Evolutionary conservation across 1,140 invertebrate species (phyloP).

Genomic region (Dufourea novaeangliae): DNA sequence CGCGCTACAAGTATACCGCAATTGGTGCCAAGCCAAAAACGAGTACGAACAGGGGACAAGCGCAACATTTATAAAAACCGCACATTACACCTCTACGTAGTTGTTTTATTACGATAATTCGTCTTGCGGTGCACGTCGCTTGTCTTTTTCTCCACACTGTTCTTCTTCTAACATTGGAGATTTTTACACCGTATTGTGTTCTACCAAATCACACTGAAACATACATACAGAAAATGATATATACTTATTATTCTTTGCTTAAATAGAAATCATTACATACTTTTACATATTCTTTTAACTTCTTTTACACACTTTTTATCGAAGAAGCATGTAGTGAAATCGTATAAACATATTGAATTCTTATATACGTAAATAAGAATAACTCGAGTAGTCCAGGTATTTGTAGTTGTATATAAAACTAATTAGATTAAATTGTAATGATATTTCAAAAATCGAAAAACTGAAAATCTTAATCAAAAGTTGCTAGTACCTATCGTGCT

Average conservation of each 20-base stretch:
- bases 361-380: too few relatives aligned
- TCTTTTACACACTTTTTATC: too few relatives aligned
- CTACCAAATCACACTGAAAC: background rate
- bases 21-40: constrained; percentile 72
- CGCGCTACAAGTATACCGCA: constrained; percentile 40
- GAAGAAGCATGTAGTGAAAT: too few relatives aligned
- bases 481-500: too few relatives aligned
- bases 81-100: constrained; percentile 66
- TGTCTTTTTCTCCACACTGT: constrained; percentile 64
- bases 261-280: too few relatives aligned
- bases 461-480: too few relatives aligned
- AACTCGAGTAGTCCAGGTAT: too few relatives aligned
- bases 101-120: constrained; percentile 74
- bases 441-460: too few relatives aligned
- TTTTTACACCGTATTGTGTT: constrained; percentile 30
- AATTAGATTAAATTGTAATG: too few relatives aligned
- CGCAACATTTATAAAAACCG: constrained; percentile 74
- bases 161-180: constrained; percentile 55
- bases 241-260: background rate
- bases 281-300: too few relatives aligned
- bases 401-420: too few relatives aligned
- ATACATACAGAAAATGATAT: background rate
- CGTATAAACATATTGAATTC: too few relatives aligned
- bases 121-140: constrained; percentile 54
- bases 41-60: constrained; percentile 71